A percentile compares a stretch with the other conserved stretches of the same genome.
Evolutionary conservation across 2,797 vertebrate species (phyloP).

Genomic region (Poeciliopsis turneri): DNA sequence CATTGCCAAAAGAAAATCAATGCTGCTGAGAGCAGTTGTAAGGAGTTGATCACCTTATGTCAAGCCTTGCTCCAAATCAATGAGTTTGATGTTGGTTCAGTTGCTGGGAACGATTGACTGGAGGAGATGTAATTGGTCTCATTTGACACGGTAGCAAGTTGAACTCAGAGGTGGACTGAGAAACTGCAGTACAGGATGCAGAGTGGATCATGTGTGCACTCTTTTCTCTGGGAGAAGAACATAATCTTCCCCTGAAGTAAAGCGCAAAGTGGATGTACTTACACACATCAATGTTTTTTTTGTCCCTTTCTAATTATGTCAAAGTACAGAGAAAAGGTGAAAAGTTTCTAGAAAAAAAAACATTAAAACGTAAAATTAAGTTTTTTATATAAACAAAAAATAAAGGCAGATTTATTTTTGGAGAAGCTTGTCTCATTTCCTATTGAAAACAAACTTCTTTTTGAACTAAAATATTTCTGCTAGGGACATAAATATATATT

Average conservation of each 20-base stretch:
- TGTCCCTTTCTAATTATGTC: not conserved
- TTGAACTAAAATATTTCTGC: not conserved
- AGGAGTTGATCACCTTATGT: constrained; percentile 81
- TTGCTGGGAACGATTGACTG: constrained; percentile 81
- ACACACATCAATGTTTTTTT: not conserved
- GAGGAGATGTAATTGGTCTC: constrained; percentile 78
- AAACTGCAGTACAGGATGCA: constrained; percentile 54
- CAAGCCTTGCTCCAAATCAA: constrained; percentile 78
- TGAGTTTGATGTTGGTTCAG: constrained; percentile 82
- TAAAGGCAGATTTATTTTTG: not conserved
- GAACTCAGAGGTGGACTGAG: constrained; percentile 50
- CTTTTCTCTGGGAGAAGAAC: constrained; percentile 44
- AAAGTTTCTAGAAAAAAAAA: not conserved
- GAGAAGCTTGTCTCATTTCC: not conserved
- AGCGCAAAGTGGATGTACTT: constrained; percentile 26
- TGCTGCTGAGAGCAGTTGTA: constrained; percentile 71
- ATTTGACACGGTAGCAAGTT: constrained; percentile 76
- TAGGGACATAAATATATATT: too few relatives aligned
- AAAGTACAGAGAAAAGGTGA: not conserved
- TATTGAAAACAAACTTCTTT: not conserved
- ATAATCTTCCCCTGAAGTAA: constrained; percentile 49
- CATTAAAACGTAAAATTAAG: not conserved
- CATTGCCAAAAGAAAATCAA: constrained; percentile 70
- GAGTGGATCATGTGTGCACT: constrained; percentile 63
- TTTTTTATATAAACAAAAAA: too few relatives aligned